Evolutionary conservation across 23 tunicate species (phyloP).

Genomic region (Oikopleura dioica): DNA sequence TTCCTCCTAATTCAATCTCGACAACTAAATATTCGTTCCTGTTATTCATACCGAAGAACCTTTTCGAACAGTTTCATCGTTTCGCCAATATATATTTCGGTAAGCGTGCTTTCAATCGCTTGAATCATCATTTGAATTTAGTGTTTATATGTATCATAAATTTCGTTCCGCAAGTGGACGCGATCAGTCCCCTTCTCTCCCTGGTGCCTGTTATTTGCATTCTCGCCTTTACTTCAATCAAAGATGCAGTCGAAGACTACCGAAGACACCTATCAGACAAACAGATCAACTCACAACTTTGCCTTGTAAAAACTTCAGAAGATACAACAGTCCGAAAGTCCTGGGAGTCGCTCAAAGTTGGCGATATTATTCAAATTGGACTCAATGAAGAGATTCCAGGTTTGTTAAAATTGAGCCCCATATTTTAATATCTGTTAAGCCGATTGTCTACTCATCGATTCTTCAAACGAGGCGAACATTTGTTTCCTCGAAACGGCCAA

Average conservation of each 20-base stretch:
- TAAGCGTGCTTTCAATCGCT: too few relatives aligned
- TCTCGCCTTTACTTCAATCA: slow-evolving; percentile 45
- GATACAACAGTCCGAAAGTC: neutral
- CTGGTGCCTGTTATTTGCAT: slow-evolving; percentile 66
- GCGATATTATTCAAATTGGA: slow-evolving; percentile 67
- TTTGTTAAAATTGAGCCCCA: too few relatives aligned
- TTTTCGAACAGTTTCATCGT: slow-evolving; percentile 80
- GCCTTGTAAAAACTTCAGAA: neutral
- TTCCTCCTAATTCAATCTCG: slow-evolving; percentile 22
- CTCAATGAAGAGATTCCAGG: slow-evolving; percentile 70
- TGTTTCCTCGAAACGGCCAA: slow-evolving; percentile 94
- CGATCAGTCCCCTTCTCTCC: slow-evolving; percentile 57
- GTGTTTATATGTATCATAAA: slow-evolving; percentile 58
- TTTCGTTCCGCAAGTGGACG: slow-evolving; percentile 65
- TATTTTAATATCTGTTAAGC: too few relatives aligned
- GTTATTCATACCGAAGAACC: slow-evolving; percentile 52
- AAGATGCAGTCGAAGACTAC: slow-evolving; percentile 77
- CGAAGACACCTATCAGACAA: slow-evolving; percentile 51
- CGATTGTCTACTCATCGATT: slow-evolving; percentile 51
- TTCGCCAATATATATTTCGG: slow-evolving; percentile 60
- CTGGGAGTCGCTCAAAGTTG: slow-evolving; percentile 61
- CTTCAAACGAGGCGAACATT: slow-evolving; percentile 45
- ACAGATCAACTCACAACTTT: neutral
- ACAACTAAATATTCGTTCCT: slow-evolving; percentile 63
- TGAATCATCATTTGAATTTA: too few relatives aligned